A percentile compares a stretch with the other conserved stretches of the same genome.
phyloP scores from a whole-genome alignment of 2,113 vertebrate species.

The Origma solitaria region DNA sequence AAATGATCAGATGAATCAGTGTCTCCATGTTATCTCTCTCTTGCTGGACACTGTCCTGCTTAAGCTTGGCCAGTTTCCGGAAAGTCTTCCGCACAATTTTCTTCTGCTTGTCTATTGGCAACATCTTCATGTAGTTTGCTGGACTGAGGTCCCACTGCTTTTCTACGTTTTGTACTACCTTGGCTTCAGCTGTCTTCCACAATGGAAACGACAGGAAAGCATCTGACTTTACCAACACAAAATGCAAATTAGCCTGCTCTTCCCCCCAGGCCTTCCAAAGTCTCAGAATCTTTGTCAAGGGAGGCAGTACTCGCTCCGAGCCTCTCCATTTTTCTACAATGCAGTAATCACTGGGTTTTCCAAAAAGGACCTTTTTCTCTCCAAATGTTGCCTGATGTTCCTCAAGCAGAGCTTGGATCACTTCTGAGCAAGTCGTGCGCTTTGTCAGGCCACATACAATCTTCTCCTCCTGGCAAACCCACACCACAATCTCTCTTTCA shows the following conservation, averaged over 20 bases:
- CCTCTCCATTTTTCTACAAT: constrained; percentile 93
- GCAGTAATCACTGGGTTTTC: constrained; percentile 87
- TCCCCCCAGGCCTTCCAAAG: constrained; percentile 95
- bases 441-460: constrained; percentile 91
- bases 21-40: constrained; percentile 81
- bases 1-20: constrained; percentile 87
- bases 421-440: constrained; percentile 87
- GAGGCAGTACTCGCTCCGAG: constrained; percentile 87
- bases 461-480: constrained; percentile 91
- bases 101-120: constrained; percentile 87
- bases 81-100: constrained; percentile 93
- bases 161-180: constrained; percentile 71
- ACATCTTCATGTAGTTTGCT: constrained; percentile 77
- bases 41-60: constrained; percentile 73
- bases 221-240: constrained; percentile 84
- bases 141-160: constrained; percentile 79
- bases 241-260: constrained; percentile 85
- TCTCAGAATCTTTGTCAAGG: constrained; percentile 87
- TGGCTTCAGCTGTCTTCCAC: constrained; percentile 78
- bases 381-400: constrained; percentile 82
- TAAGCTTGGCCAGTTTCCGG: constrained; percentile 89
- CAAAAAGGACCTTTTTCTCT: constrained; percentile 80
- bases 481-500: constrained; percentile 89
- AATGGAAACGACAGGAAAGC: constrained; percentile 80
- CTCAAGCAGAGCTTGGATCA: constrained; percentile 90